Evolutionary conservation across 2,797 vertebrate genomes (phyloP), one percentile per base, ranked within the genome.

Genomic region (Epinephelus coioides): DNA sequence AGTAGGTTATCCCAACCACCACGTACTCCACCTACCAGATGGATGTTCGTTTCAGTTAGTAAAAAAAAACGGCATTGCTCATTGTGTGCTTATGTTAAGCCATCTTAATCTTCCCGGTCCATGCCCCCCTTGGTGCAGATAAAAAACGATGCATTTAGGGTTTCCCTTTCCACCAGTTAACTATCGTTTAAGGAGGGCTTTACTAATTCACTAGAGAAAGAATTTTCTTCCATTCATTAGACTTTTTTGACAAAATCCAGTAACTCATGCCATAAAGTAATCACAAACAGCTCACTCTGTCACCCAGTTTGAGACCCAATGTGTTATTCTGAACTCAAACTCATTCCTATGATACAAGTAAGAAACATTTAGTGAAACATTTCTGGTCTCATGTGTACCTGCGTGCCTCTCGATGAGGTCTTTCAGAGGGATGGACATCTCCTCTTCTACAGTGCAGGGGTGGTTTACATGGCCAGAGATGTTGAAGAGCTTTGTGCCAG

Each of bases 1-100:
- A 99, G 93, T 78, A 99, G 96, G 90, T 99, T 99, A 90, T 99
- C 97, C 98, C 98, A 99, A 59, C 98, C 98, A 0, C 98, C 98
- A 0, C 93, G 96, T 75, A 99, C 97, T 1, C 98, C 98, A 65
- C 98, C 98, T 99, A 86, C 57, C 65, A 71, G 47, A 86, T 67
- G 84, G 74, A 90, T 83, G 82, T 81, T 78, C 0, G 34, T 82
- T 84, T 78, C 57, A 88, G 85, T 90, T 70, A 80, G 63, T 47
- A 10, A 14, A 1, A 9, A 9, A 30, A 56, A 47, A 67, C 2
- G 68, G 59, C 71, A 64, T 70, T 4, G 62, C 21, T 76, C 43
- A 30, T 30, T 62, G 46, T 43, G 47, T 51, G 25, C 62, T 85
- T 75, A 81, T 0, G 23, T 54, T 86, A 81, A 90, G 82, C 75